Conservation (phyloP, 2,797 vertebrate genomes). For the Rhyacichthys aspro region DNA sequence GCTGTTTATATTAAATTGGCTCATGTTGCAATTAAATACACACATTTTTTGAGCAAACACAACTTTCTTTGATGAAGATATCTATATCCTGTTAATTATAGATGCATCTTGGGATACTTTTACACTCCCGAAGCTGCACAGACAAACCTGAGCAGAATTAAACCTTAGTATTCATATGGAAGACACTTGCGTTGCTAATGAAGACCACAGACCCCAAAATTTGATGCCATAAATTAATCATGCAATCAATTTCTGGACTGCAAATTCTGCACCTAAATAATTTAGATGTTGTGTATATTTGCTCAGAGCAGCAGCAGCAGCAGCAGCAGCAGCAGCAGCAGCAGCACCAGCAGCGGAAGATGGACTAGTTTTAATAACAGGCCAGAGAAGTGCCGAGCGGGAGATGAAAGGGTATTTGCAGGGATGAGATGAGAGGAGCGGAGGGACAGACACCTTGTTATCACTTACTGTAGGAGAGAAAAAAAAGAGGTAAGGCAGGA, state of each 20-base stretch:
- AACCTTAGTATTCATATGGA: constrained; percentile 24
- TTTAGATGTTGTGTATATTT: constrained; percentile 62
- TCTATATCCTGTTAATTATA: constrained; percentile 13
- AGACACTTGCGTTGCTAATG: constrained; percentile 22
- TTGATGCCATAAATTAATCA: constrained; percentile 65
- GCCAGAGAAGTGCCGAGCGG: constrained; percentile 29
- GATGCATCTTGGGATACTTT: constrained; percentile 13
- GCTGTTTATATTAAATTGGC: neutral
- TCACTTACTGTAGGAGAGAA: constrained; percentile 24
- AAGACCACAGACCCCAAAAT: constrained; percentile 29
- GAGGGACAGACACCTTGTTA: constrained; percentile 48
- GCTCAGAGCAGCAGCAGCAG: constrained; percentile 31
- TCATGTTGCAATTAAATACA: neutral
- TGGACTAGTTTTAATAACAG: constrained; percentile 52
- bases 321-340: no score
- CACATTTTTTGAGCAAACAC: neutral
- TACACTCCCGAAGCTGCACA: neutral
- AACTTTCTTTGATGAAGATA: neutral
- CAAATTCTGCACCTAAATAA: constrained; percentile 67
- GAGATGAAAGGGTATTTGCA: constrained; percentile 63
- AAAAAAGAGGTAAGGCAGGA: constrained; percentile 11
- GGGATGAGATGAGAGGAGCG: constrained; percentile 49
- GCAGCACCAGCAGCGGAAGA: no score
- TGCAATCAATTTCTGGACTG: constrained; percentile 55
- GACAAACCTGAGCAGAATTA: neutral